Conservation (phyloP, 2,113 vertebrate species). For the Ardeotis arabs region DNA sequence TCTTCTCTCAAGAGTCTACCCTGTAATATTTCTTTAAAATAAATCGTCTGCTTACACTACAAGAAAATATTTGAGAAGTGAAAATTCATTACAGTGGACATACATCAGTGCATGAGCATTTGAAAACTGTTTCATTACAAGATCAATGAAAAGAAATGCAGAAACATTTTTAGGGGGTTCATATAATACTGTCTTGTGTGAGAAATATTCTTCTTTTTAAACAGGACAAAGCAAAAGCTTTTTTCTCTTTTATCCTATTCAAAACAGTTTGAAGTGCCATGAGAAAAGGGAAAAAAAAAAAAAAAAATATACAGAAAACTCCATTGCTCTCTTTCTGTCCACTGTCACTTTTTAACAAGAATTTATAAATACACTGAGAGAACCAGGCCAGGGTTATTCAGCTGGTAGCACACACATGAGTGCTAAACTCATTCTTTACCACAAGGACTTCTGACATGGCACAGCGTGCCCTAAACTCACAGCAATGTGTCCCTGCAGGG, state of each 20-base stretch:
- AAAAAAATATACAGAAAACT: not conserved
- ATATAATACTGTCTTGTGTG: not conserved
- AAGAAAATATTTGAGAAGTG: not conserved
- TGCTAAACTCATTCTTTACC: not conserved
- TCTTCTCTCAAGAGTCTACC: not conserved
- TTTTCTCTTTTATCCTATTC: not conserved
- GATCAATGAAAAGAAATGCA: not conserved
- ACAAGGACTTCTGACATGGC: not conserved
- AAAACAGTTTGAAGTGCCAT: not conserved
- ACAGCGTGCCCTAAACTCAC: not conserved
- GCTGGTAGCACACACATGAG: not conserved
- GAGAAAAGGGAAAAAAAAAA: not conserved
- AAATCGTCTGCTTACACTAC: not conserved
- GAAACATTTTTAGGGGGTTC: not conserved
- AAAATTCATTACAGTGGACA: not conserved
- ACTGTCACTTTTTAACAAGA: not conserved
- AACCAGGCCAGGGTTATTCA: not conserved
- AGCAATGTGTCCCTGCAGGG: not conserved
- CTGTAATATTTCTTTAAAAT: not conserved
- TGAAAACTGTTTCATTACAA: not conserved
- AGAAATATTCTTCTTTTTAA: not conserved
- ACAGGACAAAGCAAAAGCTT: not conserved
- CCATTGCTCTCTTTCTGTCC: not conserved
- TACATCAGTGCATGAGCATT: not conserved
- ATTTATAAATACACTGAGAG: not conserved